phyloP scores from a whole-genome alignment of 1,140 invertebrate species.

The Aphelinus atriplicis region DNA sequence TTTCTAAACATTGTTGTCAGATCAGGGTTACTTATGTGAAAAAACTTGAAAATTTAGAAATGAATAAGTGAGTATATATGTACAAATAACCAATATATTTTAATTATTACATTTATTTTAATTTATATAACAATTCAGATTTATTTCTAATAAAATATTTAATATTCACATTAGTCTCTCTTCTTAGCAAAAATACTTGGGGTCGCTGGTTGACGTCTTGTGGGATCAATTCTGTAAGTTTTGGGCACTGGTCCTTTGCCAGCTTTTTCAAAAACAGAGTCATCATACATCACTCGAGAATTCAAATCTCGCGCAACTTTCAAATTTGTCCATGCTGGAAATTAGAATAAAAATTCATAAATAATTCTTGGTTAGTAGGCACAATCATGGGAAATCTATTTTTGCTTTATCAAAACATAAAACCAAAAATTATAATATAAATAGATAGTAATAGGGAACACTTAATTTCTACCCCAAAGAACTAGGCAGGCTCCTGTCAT shows the following conservation, averaged over 20 bases:
- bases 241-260: conserved; percentile 86
- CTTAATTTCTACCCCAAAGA: too few relatives aligned
- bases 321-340: conserved; percentile 83
- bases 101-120: conserved; percentile 29
- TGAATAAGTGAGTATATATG: background rate
- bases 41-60: too few relatives aligned
- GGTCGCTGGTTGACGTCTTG: conserved; percentile 59
- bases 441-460: too few relatives aligned
- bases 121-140: conserved; percentile 29
- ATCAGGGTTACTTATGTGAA: too few relatives aligned
- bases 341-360: conserved; percentile 33
- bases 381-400: too few relatives aligned
- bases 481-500: too few relatives aligned
- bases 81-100: conserved; percentile 22
- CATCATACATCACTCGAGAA: conserved; percentile 79
- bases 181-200: conserved; percentile 41
- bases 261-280: conserved; percentile 82
- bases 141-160: conserved; percentile 33
- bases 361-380: background rate
- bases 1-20: too few relatives aligned
- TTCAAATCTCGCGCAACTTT: conserved; percentile 82
- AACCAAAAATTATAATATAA: too few relatives aligned
- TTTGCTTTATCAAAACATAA: too few relatives aligned
- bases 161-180: conserved; percentile 27
- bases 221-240: conserved; percentile 89